Evolutionary conservation across 1,140 invertebrate species (phyloP), one percentile per base, ranked within the genome.

Genomic region (Neotoxoptera formosana): DNA sequence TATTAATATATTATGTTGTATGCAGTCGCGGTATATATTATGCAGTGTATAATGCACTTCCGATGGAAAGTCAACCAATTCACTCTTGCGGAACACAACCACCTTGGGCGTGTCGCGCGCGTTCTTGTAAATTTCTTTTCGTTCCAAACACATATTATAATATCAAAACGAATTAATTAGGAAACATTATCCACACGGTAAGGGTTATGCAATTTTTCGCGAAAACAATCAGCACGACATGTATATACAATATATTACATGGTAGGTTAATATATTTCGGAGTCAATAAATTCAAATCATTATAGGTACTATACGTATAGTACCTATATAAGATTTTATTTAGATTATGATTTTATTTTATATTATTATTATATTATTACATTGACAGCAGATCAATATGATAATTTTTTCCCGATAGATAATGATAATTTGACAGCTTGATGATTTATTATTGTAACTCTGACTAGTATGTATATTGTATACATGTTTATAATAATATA

Each of bases 81-180:
- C 48, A 41, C 8, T 56, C 88, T 53, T 53, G 51, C 88, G 88
- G 88, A 89, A 89, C 88, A 48, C n/a, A 88, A 53, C 48, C 87
- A 89, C 87, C 87, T 89, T 51, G 48, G 87, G 48, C 87, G 87
- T 89, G 87, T 89, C 87, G 87, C n/a, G 21, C 6, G 47, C 45
- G 86, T 87, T 87, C 45, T 87, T 87, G 30, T 87, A 87, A 87
- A 87, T 89, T 89, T 89, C 87, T 89, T 89, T 25, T 89, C 87
- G 87, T 51, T 53, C 48, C n/a, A 36, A 47, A 51, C 87, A 36
- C 20, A 86, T 25, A 84, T 41, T 41, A 84, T 84, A 41, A 84
- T 41, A n/a, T 87, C 84, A 53, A 89, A 36, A 89, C 87, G 87
- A 89, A 89, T 89, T 89, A 89, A 89, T 89, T 89, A 53, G 41